Evolutionary conservation across 2,113 vertebrate species (phyloP), one percentile per base, ranked within the genome.

Genomic region (Dinomys branickii): DNA sequence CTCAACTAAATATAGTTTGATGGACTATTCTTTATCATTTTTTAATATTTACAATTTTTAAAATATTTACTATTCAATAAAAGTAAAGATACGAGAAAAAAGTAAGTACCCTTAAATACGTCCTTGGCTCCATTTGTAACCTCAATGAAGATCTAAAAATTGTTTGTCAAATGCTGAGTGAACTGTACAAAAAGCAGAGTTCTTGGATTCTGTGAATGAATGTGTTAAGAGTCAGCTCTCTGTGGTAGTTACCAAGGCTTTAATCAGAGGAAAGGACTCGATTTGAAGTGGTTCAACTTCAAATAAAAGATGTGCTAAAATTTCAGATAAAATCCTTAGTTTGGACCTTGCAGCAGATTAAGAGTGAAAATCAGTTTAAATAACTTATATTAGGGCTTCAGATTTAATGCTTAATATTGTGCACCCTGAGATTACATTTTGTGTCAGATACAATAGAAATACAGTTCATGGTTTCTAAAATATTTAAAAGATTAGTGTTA

Each of bases 301-400:
- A 94, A 80, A 86, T 90, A 41, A 59, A 71, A 96, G 59, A 88
- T 90, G 41, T 69, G 47, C n/a, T 20, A 28, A 96, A 90, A 94
- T 41, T 41, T 78, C 35, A 86, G 58, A 93, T 54, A 90, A 24
- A 20, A 13, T 13, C 9, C 47, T 92, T 56, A n/a, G 94, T 80
- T 35, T 86, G 35, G 94, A 83, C 44, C 1, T 5, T 93, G 16
- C n/a, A 82, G 38, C 19, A 96, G 56, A 92, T 92, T 88, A 80
- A 88, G 95, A 88, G 65, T 61, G 47, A 83, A 83, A 90, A 88
- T 84, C 78, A 50, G 13, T 75, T 94, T 82, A 90, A 95, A 63
- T 80, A 95, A 24, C 33, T 71, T 93, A 6, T 38, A 3, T 56
- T 22, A 35, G 65, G 11, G 38, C 80, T 94, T 91, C 80, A 30